Evolutionary conservation across 2,888 invertebrate species (phyloP).

Genomic region (Amblyteles armatorius): DNA sequence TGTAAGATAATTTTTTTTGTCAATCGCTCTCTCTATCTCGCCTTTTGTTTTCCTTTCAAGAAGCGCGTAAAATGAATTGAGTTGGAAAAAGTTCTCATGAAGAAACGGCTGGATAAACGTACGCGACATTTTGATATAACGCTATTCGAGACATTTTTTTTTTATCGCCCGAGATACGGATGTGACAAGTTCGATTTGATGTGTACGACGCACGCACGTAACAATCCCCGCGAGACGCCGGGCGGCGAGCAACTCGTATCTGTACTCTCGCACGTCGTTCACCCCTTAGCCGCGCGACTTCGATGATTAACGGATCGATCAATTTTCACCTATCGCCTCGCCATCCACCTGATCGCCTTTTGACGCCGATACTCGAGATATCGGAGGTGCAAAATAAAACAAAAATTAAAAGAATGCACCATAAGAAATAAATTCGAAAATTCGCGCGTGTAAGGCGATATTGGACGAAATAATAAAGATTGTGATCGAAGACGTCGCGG

Average conservation of each 20-base stretch:
- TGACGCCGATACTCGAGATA: constrained; percentile 26
- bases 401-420: constrained; percentile 15
- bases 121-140: constrained; percentile 29
- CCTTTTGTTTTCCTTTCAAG: background rate
- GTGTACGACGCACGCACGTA: constrained; percentile 49
- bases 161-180: constrained; percentile 60
- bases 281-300: constrained; percentile 31
- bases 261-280: constrained; percentile 13
- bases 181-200: constrained; percentile 58
- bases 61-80: background rate
- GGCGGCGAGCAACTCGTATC: constrained; percentile 39
- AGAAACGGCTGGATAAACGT: constrained; percentile 25
- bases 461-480: too few species aligned
- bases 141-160: constrained; percentile 31
- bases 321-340: constrained; percentile 61
- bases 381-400: background rate
- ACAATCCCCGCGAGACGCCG: constrained; percentile 41
- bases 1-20: constrained; percentile 3
- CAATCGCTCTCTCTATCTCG: constrained; percentile 4
- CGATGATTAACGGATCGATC: constrained; percentile 69
- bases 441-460: background rate
- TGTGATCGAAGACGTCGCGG: too few species aligned
- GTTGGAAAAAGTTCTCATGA: background rate
- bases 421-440: background rate
- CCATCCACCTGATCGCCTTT: constrained; percentile 56